Base-by-base conservation (phyloP, 2,888 invertebrate species). In the Apeira syringaria region DNA sequence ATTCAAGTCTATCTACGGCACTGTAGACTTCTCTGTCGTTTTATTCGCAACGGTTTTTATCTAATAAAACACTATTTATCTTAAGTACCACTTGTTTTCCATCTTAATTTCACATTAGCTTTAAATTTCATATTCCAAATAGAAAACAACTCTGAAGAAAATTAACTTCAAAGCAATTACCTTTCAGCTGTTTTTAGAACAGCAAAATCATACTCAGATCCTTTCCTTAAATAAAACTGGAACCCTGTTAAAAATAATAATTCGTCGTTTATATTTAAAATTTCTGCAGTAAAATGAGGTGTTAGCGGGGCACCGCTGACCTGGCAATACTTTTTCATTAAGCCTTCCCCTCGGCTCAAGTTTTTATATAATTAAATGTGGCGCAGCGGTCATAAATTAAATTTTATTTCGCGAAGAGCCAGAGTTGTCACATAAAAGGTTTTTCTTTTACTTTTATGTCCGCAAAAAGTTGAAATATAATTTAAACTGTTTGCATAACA, bases 321-420 rank as follows among this genome's bases (percentile, higher is more conserved):
- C 42, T 33, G 33, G 29, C 32, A 37, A 44, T 44, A 37, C 9
- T 8, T 44, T 44, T 33, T 37, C 33, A 37, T 37, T 44, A 43
- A 32, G 32, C 32, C 29, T 32, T 36, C 25, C 24, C 22, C 18
- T 2, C 24, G 15, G n/a, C 33, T 3, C 35, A 35, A 30, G 18
- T 32, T 30, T 32, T 36, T 32, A 15, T 27, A 35, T 43, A 25
- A 36, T 36, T 43, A 24, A 24, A 7, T 7, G 20, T 17, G 12
- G 27, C 8, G 20, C 3, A 4, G 1, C n/a, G 10, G 1, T 22
- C 2, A 20, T 20, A 33, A 33, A 11, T 28, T 11, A 10, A 3
- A 5, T 24, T 28, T 24, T 40, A 22, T 29, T 15, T 31, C 11
- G 5, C 26, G 20, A n/a, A n/a, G n/a, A n/a, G n/a, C n/a, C n/a